Base-by-base conservation (phyloP, 1,140 invertebrate species). In the Drosophila tristis region DNA sequence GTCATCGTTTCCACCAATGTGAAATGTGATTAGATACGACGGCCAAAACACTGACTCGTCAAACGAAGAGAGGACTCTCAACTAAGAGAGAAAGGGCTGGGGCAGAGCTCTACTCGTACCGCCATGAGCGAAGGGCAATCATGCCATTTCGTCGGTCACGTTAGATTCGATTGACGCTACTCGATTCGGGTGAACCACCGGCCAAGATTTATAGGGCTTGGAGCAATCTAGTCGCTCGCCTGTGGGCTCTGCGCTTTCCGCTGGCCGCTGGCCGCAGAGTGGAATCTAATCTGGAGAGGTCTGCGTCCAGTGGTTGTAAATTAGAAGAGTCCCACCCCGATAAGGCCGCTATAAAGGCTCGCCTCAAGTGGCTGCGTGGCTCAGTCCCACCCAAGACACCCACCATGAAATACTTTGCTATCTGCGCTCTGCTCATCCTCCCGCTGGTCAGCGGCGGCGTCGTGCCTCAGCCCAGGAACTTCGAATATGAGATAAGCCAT, bases 371-470 rank as follows among this genome's bases (percentile, higher is more conserved):
- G 26, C 3, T 43, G 20, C 15, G n/a, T 20, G 29, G 31, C 13
- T 70, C 31, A 67, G 65, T 72, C 70, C 43, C 72, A 31, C 72
- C 29, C 29, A 6, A 59, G 26, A 62, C 35, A 45, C 44, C 15
- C 57, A 76, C 49, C 49, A 86, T 86, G 82, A 87, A 82, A 66
- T 61, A 67, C 53, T 49, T 78, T n/a, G 56, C 84, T 20, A 39
- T 86, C 31, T 78, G 66, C 44, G 74, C 75, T 2, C 63, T 86
- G 0, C 66, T 86, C 15, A 70, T 86, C 26, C 53, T 86, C 25
- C 78, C 82, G 50, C 74, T 87, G 23, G 82, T 87, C 70, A 81
- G 68, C 35, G 82, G 66, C 49, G 55, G 78, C 48, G 53, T 73
- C 9, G 8, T 42, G 56, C 51, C 74, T 71, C 29, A 53, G 39